Conservation (phyloP, 1,140 invertebrate genomes). For the Teleopsis dalmanni region DNA sequence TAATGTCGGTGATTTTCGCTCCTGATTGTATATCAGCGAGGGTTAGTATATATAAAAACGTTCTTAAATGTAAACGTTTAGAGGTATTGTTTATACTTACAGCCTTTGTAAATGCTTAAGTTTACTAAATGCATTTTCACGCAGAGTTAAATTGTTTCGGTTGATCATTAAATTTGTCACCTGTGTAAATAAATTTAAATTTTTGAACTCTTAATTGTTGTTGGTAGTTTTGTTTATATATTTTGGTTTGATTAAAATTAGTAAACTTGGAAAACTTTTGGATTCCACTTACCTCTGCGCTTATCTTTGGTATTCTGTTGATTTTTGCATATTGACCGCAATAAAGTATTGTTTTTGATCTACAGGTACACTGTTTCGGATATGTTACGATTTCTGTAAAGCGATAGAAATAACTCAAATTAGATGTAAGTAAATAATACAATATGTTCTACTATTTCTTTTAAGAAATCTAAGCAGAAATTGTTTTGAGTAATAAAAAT, state of each 20-base stretch:
- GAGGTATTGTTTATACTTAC: no score
- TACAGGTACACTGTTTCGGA: slow-evolving; percentile 30
- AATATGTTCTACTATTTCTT: no score
- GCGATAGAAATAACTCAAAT: not conserved
- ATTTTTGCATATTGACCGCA: slow-evolving; percentile 27
- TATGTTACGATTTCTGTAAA: slow-evolving; percentile 32
- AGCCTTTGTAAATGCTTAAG: slow-evolving; percentile 26
- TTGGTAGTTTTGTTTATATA: no score
- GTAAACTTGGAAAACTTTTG: no score
- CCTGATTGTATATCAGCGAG: no score
- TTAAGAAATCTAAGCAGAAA: no score
- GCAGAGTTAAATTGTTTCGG: slow-evolving; percentile 28
- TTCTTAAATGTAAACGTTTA: no score
- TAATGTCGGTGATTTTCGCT: no score
- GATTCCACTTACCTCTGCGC: slow-evolving; percentile 28
- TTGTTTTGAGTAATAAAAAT: no score
- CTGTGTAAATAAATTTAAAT: slow-evolving; percentile 9
- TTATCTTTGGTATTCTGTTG: slow-evolving; percentile 24
- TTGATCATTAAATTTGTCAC: slow-evolving; percentile 31
- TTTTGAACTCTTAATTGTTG: not conserved
- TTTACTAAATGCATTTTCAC: slow-evolving; percentile 22
- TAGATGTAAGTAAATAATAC: not conserved
- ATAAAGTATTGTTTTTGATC: slow-evolving; percentile 24
- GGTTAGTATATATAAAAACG: no score
- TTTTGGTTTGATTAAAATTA: no score